phyloP scores from a whole-genome alignment of 2,888 invertebrate genomes.

The Chloroclystis v-ata region DNA sequence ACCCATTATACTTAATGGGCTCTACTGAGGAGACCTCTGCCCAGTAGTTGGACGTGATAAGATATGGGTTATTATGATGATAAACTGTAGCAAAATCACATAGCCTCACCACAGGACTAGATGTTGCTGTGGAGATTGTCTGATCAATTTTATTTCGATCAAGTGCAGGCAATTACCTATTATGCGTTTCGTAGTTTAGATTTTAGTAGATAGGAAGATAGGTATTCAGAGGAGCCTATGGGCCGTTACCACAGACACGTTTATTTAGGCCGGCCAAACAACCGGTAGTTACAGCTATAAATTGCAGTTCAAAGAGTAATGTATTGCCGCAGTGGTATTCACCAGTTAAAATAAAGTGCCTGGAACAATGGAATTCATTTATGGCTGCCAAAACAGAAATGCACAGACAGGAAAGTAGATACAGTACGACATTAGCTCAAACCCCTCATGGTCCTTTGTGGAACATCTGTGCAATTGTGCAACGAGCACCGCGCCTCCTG shows the following conservation, averaged over 20 bases:
- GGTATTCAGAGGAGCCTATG: constrained; percentile 25
- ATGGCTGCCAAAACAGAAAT: constrained; percentile 33
- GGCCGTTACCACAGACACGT: constrained; percentile 46
- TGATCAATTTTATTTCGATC: too few species aligned
- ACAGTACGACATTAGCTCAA: constrained; percentile 33
- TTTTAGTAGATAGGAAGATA: too few species aligned
- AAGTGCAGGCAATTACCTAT: too few species aligned
- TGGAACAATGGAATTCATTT: constrained; percentile 36
- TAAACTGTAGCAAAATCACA: too few species aligned
- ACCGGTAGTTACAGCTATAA: constrained; percentile 50
- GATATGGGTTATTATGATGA: too few species aligned
- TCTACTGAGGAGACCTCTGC: too few species aligned
- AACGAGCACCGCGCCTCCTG: constrained; percentile 43
- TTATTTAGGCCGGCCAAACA: constrained; percentile 55
- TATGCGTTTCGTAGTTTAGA: too few species aligned
- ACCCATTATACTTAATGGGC: too few species aligned
- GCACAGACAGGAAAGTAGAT: constrained; percentile 33
- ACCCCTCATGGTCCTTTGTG: constrained; percentile 43
- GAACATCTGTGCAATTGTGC: constrained; percentile 52
- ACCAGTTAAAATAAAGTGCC: constrained; percentile 42
- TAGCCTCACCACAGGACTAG: too few species aligned
- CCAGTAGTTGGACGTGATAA: too few species aligned
- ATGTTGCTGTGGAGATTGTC: too few species aligned
- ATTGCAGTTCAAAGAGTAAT: constrained; percentile 54
- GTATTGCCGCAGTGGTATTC: constrained; percentile 45